Conservation (phyloP, 1,140 invertebrate species). For the Caerostris extrusa region DNA sequence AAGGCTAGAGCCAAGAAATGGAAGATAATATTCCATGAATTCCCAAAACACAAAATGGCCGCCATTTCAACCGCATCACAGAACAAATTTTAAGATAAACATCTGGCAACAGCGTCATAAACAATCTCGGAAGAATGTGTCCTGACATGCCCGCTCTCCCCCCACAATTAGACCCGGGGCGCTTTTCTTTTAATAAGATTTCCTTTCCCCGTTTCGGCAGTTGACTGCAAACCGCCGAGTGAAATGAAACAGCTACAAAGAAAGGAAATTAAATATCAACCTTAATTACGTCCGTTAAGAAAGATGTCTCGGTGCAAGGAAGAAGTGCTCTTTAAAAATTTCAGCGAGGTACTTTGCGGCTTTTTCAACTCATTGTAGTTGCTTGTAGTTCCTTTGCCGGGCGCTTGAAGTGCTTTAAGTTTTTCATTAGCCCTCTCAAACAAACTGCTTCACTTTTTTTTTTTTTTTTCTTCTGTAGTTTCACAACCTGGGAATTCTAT, state of each 20-base stretch:
- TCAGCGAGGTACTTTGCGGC: conserved; percentile 17
- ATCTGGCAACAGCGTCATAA: neutral
- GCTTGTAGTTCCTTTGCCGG: neutral
- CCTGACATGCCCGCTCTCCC: no score
- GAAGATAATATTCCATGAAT: no score
- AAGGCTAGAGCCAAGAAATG: no score
- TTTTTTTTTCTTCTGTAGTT: no score
- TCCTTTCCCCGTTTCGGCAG: no score
- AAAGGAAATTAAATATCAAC: conserved; percentile 55
- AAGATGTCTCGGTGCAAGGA: neutral
- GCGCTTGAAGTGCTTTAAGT: neutral
- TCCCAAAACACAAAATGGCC: neutral
- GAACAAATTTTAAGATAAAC: no score
- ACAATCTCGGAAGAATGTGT: no score
- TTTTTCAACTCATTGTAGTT: neutral
- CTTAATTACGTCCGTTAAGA: conserved; percentile 39
- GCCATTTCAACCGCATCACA: no score
- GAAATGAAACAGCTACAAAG: conserved; percentile 42
- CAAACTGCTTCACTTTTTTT: no score
- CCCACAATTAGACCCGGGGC: no score
- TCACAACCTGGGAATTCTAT: no score
- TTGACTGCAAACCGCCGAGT: neutral
- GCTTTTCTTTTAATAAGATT: no score
- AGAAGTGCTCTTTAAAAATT: neutral
- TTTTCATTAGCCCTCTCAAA: neutral